Evolutionary conservation across 2,113 vertebrate species (phyloP).

Genomic region (Atrichornis clamosus): DNA sequence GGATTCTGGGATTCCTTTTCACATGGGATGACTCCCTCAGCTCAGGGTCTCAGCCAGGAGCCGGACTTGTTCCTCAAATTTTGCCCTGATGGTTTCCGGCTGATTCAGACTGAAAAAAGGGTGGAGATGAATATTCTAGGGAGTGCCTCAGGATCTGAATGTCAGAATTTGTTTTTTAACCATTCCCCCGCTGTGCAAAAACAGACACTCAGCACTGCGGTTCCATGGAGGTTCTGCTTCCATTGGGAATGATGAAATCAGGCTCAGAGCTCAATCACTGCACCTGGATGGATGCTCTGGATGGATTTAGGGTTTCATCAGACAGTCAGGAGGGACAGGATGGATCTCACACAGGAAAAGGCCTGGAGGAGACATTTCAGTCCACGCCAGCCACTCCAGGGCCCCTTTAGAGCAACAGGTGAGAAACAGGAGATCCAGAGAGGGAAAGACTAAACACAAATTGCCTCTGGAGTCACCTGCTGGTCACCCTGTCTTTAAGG

Average conservation of each 20-base stretch:
- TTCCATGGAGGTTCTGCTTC: background rate
- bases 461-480: background rate
- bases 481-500: background rate
- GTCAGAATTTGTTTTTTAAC: background rate
- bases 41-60: background rate
- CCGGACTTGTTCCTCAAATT: background rate
- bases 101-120: background rate
- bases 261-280: background rate
- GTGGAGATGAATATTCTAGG: accelerated
- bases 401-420: background rate
- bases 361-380: background rate
- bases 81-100: background rate
- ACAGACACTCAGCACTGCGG: background rate
- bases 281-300: no score
- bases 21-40: background rate
- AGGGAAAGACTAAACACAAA: background rate
- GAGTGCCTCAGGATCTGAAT: background rate
- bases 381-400: background rate
- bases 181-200: background rate
- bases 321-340: background rate
- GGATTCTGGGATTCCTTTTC: accelerated
- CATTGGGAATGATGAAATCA: background rate
- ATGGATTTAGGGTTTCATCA: background rate
- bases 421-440: background rate
- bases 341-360: background rate